Evolutionary conservation across 2,797 vertebrate species (phyloP).

Genomic region (Notamacropus eugenii): DNA sequence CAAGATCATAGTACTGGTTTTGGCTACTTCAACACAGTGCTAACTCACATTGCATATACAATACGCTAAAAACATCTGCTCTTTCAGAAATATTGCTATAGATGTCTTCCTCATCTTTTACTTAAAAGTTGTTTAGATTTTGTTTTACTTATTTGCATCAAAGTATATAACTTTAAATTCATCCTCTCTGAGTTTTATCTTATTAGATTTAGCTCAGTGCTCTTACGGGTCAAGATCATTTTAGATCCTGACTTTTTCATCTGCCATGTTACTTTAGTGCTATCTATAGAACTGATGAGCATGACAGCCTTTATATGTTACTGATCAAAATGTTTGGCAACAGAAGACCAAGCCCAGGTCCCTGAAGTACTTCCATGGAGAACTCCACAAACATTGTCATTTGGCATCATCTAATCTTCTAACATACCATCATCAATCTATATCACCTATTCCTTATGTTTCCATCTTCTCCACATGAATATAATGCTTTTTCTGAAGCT

Average conservation of each 20-base stretch:
- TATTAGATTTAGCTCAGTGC: not conserved
- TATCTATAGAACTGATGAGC: not conserved
- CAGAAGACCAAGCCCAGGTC: too few relatives aligned
- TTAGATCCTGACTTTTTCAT: not conserved
- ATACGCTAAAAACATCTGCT: not conserved
- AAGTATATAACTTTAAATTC: not conserved
- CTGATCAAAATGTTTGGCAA: not conserved
- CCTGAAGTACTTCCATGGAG: not conserved
- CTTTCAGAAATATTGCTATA: not conserved
- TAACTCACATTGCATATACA: too few relatives aligned
- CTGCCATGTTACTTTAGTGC: not conserved
- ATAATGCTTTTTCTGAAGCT: not conserved
- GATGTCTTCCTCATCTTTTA: not conserved
- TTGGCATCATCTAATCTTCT: not conserved
- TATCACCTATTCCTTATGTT: not conserved
- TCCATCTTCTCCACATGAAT: not conserved
- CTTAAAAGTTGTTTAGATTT: not conserved
- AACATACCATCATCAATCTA: not conserved
- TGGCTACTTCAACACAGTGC: too few relatives aligned
- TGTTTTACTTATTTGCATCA: not conserved
- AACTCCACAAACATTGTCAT: not conserved
- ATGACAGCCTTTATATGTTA: not conserved
- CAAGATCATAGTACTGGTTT: not conserved
- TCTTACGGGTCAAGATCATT: not conserved
- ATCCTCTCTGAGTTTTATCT: not conserved